phyloP scores from a whole-genome alignment of 2,113 vertebrate genomes.

The Anas platyrhynchos region DNA sequence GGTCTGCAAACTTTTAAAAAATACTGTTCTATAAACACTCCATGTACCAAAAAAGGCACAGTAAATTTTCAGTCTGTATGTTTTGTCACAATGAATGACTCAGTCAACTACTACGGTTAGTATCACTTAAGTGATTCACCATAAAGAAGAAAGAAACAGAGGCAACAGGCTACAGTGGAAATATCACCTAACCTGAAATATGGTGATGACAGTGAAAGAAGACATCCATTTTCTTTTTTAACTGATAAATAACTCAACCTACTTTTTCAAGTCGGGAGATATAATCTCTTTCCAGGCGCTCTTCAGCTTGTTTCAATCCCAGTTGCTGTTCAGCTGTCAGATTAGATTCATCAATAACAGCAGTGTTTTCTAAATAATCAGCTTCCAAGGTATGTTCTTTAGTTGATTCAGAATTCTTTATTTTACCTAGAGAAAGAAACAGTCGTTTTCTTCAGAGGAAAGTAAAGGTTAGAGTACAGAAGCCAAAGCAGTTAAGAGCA shows the following conservation, averaged over 20 bases:
- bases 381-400: slow-evolving; percentile 77
- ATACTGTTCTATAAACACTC: not conserved
- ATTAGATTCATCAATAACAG: slow-evolving; percentile 79
- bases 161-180: not conserved
- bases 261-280: slow-evolving; percentile 95
- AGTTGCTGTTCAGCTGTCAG: slow-evolving; percentile 92
- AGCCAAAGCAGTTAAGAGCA: not conserved
- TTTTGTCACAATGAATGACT: not conserved
- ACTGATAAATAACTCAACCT: slow-evolving; percentile 59
- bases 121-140: not conserved
- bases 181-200: slow-evolving; percentile 24
- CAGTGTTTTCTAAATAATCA: slow-evolving; percentile 77
- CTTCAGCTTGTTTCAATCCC: slow-evolving; percentile 96
- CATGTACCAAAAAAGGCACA: not conserved
- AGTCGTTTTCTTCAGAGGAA: slow-evolving; percentile 32
- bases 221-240: slow-evolving; percentile 14
- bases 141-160: not conserved
- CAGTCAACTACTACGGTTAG: not conserved
- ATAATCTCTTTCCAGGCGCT: slow-evolving; percentile 94
- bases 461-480: not conserved
- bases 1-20: not conserved
- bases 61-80: not conserved
- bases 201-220: slow-evolving; percentile 3
- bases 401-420: slow-evolving; percentile 72
- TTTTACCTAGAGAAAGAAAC: slow-evolving; percentile 79